Evolutionary conservation across 2,888 invertebrate species (phyloP), one percentile per base, ranked within the genome.

Genomic region (Acanthosepion pharaonis): DNA sequence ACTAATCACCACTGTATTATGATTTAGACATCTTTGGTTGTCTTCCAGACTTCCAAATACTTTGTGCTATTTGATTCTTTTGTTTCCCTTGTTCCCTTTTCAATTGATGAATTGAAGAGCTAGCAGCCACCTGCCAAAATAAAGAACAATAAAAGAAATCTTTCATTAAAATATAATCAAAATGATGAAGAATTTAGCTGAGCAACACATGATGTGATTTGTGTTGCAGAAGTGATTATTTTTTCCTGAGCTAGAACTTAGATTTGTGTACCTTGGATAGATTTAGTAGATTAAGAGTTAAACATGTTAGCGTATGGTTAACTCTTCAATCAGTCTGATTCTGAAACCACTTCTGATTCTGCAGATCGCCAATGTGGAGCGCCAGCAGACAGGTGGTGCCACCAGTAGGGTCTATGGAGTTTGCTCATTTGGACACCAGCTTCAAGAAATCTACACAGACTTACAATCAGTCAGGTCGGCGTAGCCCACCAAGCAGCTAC

Each of bases 331-430:
- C 78, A 78, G n/a, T 78, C 78, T 78, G 78, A 78, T 78, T 78
- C 78, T 78, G n/a, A 78, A 78, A 78, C 49, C 53, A 49, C 49
- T 93, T 93, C 53, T 49, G 48, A 93, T 93, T 49, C 28, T 53
- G n/a, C 53, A 93, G 93, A 53, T 93, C 93, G n/a, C 93, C 93
- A n/a, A 48, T 93, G 51, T 93, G 93, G 93, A 93, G 93, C 53
- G 92, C 49, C 92, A 93, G 93, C 93, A 93, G 93, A 49, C 93
- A 93, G 49, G 93, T 93, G 93, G 93, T 93, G 51, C 93, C 93
- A 48, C 18, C 93, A 53, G 42, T 93, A 53, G 49, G 51, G 53
- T 49, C 92, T 49, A 93, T 93, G 49, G 49, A 93, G 18, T 93
- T 53, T 49, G 49, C 51, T 93, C 93, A 51, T n/a, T 53, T 28